Percentiles rank a stretch among this genome's conserved stretches.
Conservation (phyloP, 1,140 invertebrate species). For the Monomorium pharaonis region DNA sequence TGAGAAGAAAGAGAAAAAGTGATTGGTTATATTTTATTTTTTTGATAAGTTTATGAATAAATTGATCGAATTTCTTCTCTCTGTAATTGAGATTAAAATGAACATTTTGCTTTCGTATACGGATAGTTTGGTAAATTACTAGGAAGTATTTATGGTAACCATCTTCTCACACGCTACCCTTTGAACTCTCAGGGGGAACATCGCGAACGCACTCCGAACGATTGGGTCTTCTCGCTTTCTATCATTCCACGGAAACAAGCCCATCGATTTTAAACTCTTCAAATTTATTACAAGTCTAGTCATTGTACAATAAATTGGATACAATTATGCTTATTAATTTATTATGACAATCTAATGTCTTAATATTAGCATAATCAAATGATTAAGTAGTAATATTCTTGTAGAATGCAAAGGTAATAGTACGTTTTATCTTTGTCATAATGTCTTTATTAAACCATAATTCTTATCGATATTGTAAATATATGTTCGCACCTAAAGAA, state of each 20-base stretch:
- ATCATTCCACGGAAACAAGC: background rate
- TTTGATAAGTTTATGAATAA: background rate
- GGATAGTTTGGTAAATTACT: conserved; percentile 63
- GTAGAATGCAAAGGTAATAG: background rate
- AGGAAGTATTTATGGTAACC: conserved; percentile 68
- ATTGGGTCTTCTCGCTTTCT: conserved; percentile 38
- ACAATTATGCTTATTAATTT: conserved; percentile 19
- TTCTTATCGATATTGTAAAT: background rate
- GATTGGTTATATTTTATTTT: background rate
- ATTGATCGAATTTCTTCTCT: background rate
- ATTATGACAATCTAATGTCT: background rate
- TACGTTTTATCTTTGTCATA: background rate
- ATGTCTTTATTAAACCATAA: background rate
- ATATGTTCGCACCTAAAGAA: background rate
- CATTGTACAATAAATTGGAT: background rate
- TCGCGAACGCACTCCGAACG: conserved; percentile 38
- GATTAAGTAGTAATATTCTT: background rate
- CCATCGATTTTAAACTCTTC: conserved; percentile 5
- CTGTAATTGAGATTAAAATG: conserved; percentile 66
- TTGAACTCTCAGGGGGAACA: conserved; percentile 56
- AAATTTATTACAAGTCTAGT: background rate
- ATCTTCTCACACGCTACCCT: conserved; percentile 60
- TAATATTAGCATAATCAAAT: conserved; percentile 2
- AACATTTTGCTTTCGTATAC: conserved; percentile 24
- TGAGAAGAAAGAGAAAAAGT: background rate